A percentile compares a stretch with the other conserved stretches of the same genome.
Evolutionary conservation across 2,113 vertebrate genomes (phyloP).

Genomic region (Xenotilapia flavipinnis): DNA sequence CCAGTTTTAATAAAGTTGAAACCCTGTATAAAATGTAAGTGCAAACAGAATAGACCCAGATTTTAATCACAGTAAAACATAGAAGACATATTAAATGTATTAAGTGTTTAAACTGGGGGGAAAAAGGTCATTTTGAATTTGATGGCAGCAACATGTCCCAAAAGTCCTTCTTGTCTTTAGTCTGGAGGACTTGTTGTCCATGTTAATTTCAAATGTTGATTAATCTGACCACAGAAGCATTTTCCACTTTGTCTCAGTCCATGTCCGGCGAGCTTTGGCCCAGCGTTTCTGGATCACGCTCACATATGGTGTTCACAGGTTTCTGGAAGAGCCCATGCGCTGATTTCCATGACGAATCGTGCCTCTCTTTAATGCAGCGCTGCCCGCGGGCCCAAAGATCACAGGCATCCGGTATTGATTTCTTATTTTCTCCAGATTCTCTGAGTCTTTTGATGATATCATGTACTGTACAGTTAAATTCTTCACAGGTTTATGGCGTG

Average conservation of each 20-base stretch:
- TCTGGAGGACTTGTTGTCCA: background rate
- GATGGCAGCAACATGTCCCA: background rate
- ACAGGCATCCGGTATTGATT: background rate
- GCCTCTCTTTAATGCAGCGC: fast-evolving
- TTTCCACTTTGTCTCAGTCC: background rate
- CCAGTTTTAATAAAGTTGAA: background rate
- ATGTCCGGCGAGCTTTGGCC: background rate
- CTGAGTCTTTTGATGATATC: background rate
- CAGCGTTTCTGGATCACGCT: background rate
- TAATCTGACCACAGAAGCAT: fast-evolving
- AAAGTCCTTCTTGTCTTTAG: background rate
- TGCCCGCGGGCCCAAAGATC: background rate
- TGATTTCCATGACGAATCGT: background rate
- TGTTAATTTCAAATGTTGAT: background rate
- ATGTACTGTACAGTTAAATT: background rate
- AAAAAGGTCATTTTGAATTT: fast-evolving
- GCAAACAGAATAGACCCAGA: background rate
- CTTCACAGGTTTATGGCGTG: background rate
- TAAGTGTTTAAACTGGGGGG: background rate
- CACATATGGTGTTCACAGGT: background rate
- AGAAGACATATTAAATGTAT: background rate
- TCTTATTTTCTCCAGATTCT: background rate
- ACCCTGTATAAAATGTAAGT: fast-evolving
- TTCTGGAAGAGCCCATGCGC: background rate
- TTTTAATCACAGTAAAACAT: background rate